Evolutionary conservation across 2,888 invertebrate genomes (phyloP), one percentile per base, ranked within the genome.

Genomic region (Osmoderma eremita): DNA sequence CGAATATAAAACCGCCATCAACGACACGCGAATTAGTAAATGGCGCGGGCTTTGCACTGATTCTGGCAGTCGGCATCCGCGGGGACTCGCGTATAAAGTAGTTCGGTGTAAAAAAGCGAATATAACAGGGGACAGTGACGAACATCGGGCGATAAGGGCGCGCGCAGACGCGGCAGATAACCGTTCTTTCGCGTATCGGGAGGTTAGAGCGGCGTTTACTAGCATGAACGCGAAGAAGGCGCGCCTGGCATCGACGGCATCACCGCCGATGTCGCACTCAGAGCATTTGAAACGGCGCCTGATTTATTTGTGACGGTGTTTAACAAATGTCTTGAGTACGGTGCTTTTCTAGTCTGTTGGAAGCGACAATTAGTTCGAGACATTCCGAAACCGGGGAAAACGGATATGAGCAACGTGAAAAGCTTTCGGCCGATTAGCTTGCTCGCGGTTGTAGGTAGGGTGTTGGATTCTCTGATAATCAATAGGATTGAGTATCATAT

Each of bases 81-180:
- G 69, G 69, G 64, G 69, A 8, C 38, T 56, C 0, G 68, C 66
- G 5, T 71, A 71, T 13, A 53, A 50, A 30, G 22, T 63, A 0
- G 18, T 65, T 12, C 13, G 42, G n/a, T n/a, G 0, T 42, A 53
- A 0, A 69, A 65, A 51, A 51, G 3, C 0, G 13, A 38, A n/a
- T 56, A 42, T 6, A 30, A 5, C 30, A 30, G 2, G 6, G 18
- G n/a, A n/a, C 13, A 12, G 51, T 48, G 0, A 63, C 64, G 4
- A 56, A 48, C 10, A 20, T 5, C 8, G 13, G 36, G n/a, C 38
- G 51, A 20, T 64, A 53, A 2, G 48, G 0, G 5, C 12, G 56
- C 22, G 68, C 65, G 10, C n/a, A 36, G 8, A 30, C 51, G 50
- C 42, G 0, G 48, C 4, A 2, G 36, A 30, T n/a, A 61, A 65